A percentile compares a stretch with the other conserved stretches of the same genome.
phyloP scores from a whole-genome alignment of 2,113 vertebrate genomes.

The Gasterosteus nipponicus region DNA sequence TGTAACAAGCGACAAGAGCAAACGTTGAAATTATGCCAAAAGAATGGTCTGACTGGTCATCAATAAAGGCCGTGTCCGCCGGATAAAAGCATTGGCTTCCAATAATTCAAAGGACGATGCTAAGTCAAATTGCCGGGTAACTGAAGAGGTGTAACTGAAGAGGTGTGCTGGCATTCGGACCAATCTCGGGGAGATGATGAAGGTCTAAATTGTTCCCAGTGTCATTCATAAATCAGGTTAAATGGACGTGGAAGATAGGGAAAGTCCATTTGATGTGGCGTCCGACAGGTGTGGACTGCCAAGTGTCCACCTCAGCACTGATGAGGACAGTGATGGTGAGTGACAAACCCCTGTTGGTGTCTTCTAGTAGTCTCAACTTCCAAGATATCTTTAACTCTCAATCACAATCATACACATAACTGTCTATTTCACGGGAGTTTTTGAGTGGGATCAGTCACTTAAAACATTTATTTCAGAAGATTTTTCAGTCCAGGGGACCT shows the following conservation, averaged over 20 bases:
- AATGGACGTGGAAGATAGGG: conserved; percentile 47
- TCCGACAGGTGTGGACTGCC: conserved; percentile 16
- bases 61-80: neutral
- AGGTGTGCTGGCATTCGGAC: neutral
- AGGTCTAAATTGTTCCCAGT: neutral
- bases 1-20: neutral
- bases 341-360: neutral
- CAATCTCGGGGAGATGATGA: neutral
- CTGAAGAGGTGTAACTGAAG: neutral
- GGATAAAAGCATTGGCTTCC: neutral
- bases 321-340: conserved; percentile 56
- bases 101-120: neutral
- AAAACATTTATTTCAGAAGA: conserved; percentile 42
- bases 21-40: neutral
- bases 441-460: neutral
- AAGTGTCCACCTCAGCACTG: conserved; percentile 24
- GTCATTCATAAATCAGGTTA: conserved; percentile 6
- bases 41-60: neutral
- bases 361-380: neutral
- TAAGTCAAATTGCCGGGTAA: neutral
- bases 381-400: neutral
- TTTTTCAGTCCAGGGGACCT: conserved; percentile 17
- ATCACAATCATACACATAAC: neutral
- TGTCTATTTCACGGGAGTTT: neutral
- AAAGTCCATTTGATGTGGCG: neutral